Evolutionary conservation across 2,113 vertebrate species (phyloP), one percentile per base, ranked within the genome.

Genomic region (Piprites chloris): DNA sequence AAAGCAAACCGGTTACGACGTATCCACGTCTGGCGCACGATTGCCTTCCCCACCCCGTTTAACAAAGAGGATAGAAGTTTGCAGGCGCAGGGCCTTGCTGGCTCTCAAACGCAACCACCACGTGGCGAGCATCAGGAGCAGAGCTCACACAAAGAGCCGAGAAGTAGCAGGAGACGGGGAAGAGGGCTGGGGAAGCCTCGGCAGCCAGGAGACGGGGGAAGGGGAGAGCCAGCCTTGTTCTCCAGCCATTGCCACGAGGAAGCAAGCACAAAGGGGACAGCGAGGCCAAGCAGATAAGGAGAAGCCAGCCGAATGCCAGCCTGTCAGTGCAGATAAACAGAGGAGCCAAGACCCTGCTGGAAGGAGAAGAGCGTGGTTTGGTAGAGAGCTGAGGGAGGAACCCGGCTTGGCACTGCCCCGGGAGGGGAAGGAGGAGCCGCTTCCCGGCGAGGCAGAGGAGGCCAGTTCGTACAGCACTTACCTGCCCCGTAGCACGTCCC

Each of bases 101-200:
- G 81, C 89, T 87, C 81, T 86, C 86, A 47, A 86, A 86, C 2
- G 33, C 94, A 89, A 62, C 20, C 87, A 88, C 96, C 95, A 97
- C 94, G 89, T 97, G 95, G 95, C 46, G 12, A 92, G 79, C 63
- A 23, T 14, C 68, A 37, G 89, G 88, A 95, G 91, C 93, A 33
- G 92, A 91, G 83, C 94, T 83, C 91, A 83, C 95, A 96, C 92
- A 97, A 95, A 97, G 94, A 94, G 86, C 88, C 0, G 16, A 56
- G 78, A 82, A 59, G 73, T 87, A 79, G 87, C 77, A 50, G 89
- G 35, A 92, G 71, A 42, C 39, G 26, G 35, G 35, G 35, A n/a
- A 95, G 85, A 58, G 44, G 28, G 90, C 85, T 89, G 81, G 85
- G 77, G 82, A 86, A 88, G 83, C 63, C 81, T 35, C 26, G 0